Evolutionary conservation across 2,888 invertebrate species (phyloP).

Genomic region (Perizoma affinitatum): DNA sequence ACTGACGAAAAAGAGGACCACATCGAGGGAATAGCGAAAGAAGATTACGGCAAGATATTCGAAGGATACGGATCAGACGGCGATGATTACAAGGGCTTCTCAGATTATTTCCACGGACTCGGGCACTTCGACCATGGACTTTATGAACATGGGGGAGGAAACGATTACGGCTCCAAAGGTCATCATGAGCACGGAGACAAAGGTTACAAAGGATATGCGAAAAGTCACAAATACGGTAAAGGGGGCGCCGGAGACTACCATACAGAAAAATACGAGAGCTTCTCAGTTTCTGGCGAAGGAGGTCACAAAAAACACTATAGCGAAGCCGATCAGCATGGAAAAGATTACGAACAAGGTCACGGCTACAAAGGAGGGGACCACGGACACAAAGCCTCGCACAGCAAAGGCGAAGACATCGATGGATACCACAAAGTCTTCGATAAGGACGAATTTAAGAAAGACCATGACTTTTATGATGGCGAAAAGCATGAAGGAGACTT

Average conservation of each 20-base stretch:
- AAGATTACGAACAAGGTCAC: conserved; percentile 77
- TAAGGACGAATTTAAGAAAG: conserved; percentile 89
- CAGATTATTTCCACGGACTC: conserved; percentile 65
- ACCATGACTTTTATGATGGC: conserved; percentile 88
- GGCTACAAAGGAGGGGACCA: conserved; percentile 81
- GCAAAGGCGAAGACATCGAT: conserved; percentile 85
- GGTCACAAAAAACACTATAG: conserved; percentile 80
- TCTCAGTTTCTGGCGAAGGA: conserved; percentile 78
- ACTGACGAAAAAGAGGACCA: conserved; percentile 51
- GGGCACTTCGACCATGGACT: conserved; percentile 59
- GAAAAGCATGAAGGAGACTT: conserved; percentile 84
- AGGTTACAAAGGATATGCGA: conserved; percentile 79
- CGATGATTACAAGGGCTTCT: conserved; percentile 62
- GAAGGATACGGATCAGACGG: conserved; percentile 61
- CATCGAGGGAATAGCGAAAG: conserved; percentile 63
- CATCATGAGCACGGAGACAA: conserved; percentile 79
- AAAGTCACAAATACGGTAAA: conserved; percentile 77
- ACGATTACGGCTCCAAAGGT: conserved; percentile 68
- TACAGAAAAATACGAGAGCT: conserved; percentile 79
- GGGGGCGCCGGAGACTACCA: conserved; percentile 82
- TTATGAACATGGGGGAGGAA: conserved; percentile 66
- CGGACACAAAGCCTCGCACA: conserved; percentile 78
- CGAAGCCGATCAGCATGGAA: conserved; percentile 76
- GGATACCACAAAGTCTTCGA: conserved; percentile 88
- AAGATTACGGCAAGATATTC: conserved; percentile 65